These are phyloP conservation scores for Drosophila hydei DNA, from an alignment of 1,140 invertebrate species.

Conservation along the genomic window DNA sequence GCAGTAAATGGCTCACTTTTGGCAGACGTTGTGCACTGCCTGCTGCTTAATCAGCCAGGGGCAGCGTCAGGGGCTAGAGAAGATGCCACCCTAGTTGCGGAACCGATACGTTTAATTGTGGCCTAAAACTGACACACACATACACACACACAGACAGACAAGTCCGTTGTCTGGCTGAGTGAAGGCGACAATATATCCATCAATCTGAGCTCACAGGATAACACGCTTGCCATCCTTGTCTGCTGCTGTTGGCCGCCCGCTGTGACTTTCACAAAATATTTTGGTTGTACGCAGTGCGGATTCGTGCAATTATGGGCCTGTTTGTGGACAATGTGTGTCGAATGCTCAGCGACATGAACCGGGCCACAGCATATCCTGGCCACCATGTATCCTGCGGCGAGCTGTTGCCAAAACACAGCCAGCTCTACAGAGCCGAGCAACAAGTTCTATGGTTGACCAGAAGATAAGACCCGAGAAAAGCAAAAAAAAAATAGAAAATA, in stretches of 20 bases:
- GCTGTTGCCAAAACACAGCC: constrained; percentile 70
- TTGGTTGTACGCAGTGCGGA: constrained; percentile 79
- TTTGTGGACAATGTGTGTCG: constrained; percentile 65
- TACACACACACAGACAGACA: constrained; percentile 38
- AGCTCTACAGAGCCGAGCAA: constrained; percentile 19
- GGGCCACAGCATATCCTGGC: constrained; percentile 27
- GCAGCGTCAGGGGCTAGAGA: constrained; percentile 9
- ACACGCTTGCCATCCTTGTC: constrained; percentile 29
- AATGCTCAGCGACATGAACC: constrained; percentile 52
- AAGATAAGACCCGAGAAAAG: constrained; percentile 47
- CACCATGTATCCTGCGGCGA: constrained; percentile 55
- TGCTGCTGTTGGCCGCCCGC: constrained; percentile 40
- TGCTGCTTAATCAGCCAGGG: constrained; percentile 56
- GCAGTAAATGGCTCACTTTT: constrained; percentile 77
- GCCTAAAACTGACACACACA: constrained; percentile 62
- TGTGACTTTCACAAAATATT: constrained; percentile 82
- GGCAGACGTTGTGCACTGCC: constrained; percentile 65
- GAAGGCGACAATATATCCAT: constrained; percentile 58
- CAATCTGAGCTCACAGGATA: constrained; percentile 61
- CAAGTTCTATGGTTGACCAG: constrained; percentile 72
- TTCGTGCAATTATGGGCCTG: constrained; percentile 67
- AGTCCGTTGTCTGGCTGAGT: constrained; percentile 24
- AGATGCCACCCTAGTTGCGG: constrained; percentile 79
- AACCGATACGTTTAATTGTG: constrained; percentile 80
- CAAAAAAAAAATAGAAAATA: neutral